These are phyloP conservation scores for Trogon surrucura DNA, from an alignment of 2,113 vertebrate genomes.

Conservation along the genomic window DNA sequence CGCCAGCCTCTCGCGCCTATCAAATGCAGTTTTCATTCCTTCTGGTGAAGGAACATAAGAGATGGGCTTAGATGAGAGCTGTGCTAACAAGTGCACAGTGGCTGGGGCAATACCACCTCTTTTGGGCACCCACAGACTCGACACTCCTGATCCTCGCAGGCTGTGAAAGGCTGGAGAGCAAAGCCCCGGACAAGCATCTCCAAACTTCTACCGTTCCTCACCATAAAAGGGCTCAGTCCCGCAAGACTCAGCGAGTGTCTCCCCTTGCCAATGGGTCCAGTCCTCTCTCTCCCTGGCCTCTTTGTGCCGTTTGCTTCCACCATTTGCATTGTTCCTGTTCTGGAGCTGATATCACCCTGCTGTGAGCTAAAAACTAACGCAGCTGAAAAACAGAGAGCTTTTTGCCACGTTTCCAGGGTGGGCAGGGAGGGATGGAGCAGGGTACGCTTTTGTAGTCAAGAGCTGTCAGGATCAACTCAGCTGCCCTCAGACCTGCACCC, in stretches of 20 bases:
- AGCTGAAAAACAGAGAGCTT: background rate
- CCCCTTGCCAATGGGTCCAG: background rate
- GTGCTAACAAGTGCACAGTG: fast-evolving
- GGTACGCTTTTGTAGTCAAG: background rate
- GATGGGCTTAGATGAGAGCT: background rate
- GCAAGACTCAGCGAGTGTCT: fast-evolving
- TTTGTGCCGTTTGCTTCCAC: background rate
- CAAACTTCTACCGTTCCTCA: background rate
- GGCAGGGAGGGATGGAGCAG: background rate
- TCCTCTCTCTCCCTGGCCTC: background rate
- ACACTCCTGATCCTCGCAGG: background rate
- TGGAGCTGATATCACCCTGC: fast-evolving
- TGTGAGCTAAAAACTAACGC: background rate
- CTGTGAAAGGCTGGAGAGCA: background rate
- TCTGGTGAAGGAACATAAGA: background rate
- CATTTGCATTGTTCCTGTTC: background rate
- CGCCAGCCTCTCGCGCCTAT: background rate
- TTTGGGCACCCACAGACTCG: background rate
- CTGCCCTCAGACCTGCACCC: background rate
- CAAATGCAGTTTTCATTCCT: background rate
- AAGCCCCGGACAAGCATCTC: background rate
- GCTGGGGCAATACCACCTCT: background rate
- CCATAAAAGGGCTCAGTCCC: background rate
- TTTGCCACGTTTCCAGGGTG: background rate
- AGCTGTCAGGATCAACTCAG: background rate